Evolutionary conservation across 1,140 invertebrate genomes (phyloP), one percentile per base, ranked within the genome.

Genomic region (Habropoda laboriosa): DNA sequence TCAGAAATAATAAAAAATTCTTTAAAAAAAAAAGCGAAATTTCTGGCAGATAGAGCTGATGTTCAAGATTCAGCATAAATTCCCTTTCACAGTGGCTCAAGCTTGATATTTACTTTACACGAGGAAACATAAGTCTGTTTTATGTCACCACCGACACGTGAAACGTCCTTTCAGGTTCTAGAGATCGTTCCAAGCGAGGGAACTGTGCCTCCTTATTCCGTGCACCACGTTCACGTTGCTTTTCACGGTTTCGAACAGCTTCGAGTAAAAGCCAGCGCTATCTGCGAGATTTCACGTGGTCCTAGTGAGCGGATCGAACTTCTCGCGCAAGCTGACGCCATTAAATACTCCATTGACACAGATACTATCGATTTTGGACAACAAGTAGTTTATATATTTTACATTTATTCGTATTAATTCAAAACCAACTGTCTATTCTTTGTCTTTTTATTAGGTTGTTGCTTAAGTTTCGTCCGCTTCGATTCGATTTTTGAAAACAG

Each of bases 271-370:
- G 90, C 81, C 5, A 76, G 77, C 7, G 85, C 88, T 8, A 38
- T 89, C 51, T 94, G 92, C 74, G 79, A 90, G 49, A 83, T 94
- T 24, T 16, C 84, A n/a, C 87, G 89, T 2, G 94, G 94, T 6
- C 87, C 89, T 12, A 68, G 89, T 12, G 86, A 93, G 79, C 24
- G 70, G 0, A 47, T 94, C 5, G 68, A 75, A 8, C 71, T 94
- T 2, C 66, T 47, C 2, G 93, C 91, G 3, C 87, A 68, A 42
- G 88, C 91, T 2, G 90, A 91, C 21, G 68, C 83, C 30, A 82
- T 93, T 18, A 74, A 57, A 53, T 94, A 91, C 68, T 66, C 80
- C 3, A 60, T 94, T 1, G 81, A 92, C 60, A 90, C 77, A 12
- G 77, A 76, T 16, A 12, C 60, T 3, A 88, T 94, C 12, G 90